Evolutionary conservation across 92 coral and sea anemone species (phyloP).

Genomic region (Montipora capitata): DNA sequence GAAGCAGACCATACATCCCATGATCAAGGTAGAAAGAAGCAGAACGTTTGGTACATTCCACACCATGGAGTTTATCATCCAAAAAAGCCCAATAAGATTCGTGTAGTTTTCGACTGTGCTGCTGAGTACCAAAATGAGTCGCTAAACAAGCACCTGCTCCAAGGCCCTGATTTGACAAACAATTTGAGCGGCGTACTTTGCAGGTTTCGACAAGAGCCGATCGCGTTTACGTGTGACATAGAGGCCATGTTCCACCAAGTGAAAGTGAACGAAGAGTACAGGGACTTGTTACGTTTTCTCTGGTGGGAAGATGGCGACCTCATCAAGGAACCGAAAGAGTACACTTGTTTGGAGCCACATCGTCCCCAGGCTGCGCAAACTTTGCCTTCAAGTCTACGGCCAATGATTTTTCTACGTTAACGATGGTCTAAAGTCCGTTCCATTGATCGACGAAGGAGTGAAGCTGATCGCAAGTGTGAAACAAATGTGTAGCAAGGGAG

Average conservation of each 20-base stretch:
- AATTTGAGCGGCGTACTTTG: constrained; percentile 1
- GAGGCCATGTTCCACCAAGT: constrained; percentile 23
- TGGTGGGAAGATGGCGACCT: constrained; percentile 3
- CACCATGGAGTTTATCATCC: neutral
- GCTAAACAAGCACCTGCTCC: constrained; percentile 2
- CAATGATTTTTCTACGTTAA: neutral
- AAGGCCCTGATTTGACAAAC: constrained; percentile 4
- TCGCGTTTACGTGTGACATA: constrained; percentile 8
- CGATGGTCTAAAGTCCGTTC: too few relatives aligned
- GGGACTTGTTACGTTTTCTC: constrained; percentile 1
- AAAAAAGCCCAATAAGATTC: too few relatives aligned
- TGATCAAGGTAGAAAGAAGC: constrained; percentile 1
- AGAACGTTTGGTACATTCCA: constrained; percentile 19
- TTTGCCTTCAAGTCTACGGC: constrained; percentile 8
- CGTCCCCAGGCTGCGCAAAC: constrained; percentile 20
- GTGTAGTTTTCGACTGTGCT: constrained; percentile 3
- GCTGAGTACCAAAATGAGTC: neutral
- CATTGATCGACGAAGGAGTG: too few relatives aligned
- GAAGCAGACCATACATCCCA: constrained; percentile 1
- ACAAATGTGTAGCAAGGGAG: neutral
- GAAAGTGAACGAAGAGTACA: constrained; percentile 1
- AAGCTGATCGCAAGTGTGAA: neutral
- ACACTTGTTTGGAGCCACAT: constrained; percentile 5
- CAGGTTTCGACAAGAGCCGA: constrained; percentile 16
- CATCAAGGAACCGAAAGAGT: neutral